Conservation (phyloP, 2,888 invertebrate species). For the Lasioglossum lativentre region DNA sequence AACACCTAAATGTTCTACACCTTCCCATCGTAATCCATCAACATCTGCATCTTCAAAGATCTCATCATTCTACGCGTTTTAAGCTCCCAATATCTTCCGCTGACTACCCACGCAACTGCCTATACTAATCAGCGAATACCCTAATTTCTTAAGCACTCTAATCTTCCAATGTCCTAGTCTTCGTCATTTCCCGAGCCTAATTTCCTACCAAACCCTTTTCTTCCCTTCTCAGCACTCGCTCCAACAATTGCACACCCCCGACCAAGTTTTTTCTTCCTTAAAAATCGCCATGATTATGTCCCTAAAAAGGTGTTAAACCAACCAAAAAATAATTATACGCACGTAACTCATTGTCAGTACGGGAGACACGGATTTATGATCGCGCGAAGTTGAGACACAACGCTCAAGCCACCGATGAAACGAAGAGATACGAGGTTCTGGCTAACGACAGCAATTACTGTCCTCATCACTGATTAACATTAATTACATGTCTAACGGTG, state of each 20-base stretch:
- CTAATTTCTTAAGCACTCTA: background rate
- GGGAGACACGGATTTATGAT: background rate
- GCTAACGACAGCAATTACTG: constrained; percentile 57
- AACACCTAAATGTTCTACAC: no score
- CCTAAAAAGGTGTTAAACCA: background rate
- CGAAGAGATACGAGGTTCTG: constrained; percentile 3
- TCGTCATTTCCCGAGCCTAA: background rate
- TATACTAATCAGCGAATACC: no score
- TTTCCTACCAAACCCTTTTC: background rate
- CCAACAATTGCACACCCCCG: background rate
- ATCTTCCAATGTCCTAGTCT: background rate
- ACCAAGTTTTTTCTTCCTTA: background rate
- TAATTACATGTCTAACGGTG: constrained; percentile 66
- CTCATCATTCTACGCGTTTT: no score
- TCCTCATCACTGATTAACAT: constrained; percentile 45
- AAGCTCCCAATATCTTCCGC: no score
- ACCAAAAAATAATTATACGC: background rate
- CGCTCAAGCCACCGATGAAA: constrained; percentile 7
- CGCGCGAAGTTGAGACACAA: constrained; percentile 1
- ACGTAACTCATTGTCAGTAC: no score
- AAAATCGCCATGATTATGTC: background rate
- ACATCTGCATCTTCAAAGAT: no score
- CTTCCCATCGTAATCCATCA: no score
- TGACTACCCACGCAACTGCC: no score
- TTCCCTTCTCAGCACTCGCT: background rate